Evolutionary conservation across 2,113 vertebrate species (phyloP), one percentile per base, ranked within the genome.

Genomic region (Cyanocitta stelleri): DNA sequence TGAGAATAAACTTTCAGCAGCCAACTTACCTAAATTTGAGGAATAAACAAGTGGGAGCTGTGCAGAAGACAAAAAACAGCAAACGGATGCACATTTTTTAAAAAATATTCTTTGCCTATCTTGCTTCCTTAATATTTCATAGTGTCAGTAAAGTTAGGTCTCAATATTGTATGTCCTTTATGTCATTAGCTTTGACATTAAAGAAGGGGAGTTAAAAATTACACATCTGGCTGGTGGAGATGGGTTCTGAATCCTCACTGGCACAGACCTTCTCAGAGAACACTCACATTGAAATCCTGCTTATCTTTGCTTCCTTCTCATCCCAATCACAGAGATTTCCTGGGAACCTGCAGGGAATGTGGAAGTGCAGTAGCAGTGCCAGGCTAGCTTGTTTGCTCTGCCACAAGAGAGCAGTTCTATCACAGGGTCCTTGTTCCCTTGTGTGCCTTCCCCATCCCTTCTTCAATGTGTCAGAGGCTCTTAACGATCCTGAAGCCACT

Each of bases 391-490:
- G 0, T 82, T 51, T 72, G 41, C 49, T 51, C 51, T 39, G 35
- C 11, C 39, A 54, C 1, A 2, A 23, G 1, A 67, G 66, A 59
- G 55, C 89, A 79, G 43, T 3, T 18, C 1, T 0, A 9, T 11
- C 13, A 1, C 35, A 0, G 3, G 33, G 13, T 43, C 37, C 54
- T 23, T 2, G 7, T 2, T 54, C 4, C 0, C 29, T 49, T 27
- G 5, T 33, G 32, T 30, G 32, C 35, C 49, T 64, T 84, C 37
- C 35, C 61, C 5, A 20, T 26, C 32, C 22, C 59, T 32, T 37
- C 49, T 39, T 48, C 15, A 17, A 3, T 0, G 2, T 48, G 43
- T 32, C 79, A 95, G 86, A 39, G 43, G 37, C 43, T 81, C 79
- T 63, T 54, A 66, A 73, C 3, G 11, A 51, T 39, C 59, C 44